Conservation (phyloP, 2,113 vertebrate species). For the Anser brachyrhynchus region DNA sequence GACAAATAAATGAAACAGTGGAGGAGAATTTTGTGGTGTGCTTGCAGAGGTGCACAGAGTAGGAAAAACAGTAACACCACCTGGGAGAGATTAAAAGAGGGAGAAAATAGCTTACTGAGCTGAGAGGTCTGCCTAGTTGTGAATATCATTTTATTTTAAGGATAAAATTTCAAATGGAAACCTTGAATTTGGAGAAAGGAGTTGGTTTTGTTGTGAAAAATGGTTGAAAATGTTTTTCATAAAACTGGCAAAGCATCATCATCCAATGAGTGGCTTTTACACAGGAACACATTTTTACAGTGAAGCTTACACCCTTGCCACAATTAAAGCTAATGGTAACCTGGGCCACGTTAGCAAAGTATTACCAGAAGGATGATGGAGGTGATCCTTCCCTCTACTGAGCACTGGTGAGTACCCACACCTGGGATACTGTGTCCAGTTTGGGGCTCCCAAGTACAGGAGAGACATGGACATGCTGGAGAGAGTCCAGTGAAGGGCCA, state of each 20-base stretch:
- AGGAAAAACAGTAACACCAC: neutral
- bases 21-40: neutral
- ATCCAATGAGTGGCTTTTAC: neutral
- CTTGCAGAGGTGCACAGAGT: neutral
- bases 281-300: neutral
- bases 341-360: neutral
- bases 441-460: too few relatives aligned
- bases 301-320: neutral
- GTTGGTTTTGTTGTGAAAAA: neutral
- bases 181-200: neutral
- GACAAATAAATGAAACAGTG: neutral
- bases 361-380: neutral
- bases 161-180: neutral
- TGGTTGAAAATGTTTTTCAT: neutral
- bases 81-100: neutral
- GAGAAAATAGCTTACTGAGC: neutral
- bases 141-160: neutral
- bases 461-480: too few relatives aligned
- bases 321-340: neutral
- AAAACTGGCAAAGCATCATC: neutral
- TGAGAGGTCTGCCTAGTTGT: neutral
- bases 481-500: too few relatives aligned
- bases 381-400: too few relatives aligned
- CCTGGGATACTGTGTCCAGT: too few relatives aligned
- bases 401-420: too few relatives aligned